Evolutionary conservation across 2,888 invertebrate genomes (phyloP), one percentile per base, ranked within the genome.

Genomic region (Lysandra coridon): DNA sequence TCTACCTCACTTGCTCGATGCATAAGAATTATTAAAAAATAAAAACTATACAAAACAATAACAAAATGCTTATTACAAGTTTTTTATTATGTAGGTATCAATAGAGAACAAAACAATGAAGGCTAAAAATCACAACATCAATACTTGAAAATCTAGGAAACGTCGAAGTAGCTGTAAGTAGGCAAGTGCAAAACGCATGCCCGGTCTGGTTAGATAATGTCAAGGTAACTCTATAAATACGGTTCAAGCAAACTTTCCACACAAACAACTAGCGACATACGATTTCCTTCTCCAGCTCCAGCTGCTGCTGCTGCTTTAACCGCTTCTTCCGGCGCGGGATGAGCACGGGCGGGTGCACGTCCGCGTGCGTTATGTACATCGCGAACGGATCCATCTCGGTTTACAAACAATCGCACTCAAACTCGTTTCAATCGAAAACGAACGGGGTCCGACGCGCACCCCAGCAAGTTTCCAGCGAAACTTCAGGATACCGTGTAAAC

Each of bases 271-370:
- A 7, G 23, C 14, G 49, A 86, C 87, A 82, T 86, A 88, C 87
- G 82, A 84, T 83, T 76, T 91, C 90, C 81, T 86, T 85, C 60
- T 79, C 79, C 17, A 91, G 87, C 83, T 91, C 90, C 81, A 91
- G 86, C 84, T 91, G 91, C 69, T 92, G 91, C 69, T 92, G 84
- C 83, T 92, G 91, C 83, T 94, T 94, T 86, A 93, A 83, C 7
- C 92, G 89, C 81, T 94, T 94, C 89, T 94, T 94, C 85, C 91
- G 89, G 14, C 94, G 88, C 49, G 94, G 94, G 62, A 94, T 88
- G 76, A 93, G 88, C 77, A 92, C 85, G 57, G 94, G 94, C 78
- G 94, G 94, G 79, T 93, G 88, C 81, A 94, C 83, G 81, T 94
- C 94, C 64, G 90, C 87, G 81, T 89, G 90, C 79, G 90, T 91